A percentile compares a stretch with the other conserved stretches of the same genome.
Evolutionary conservation across 2,888 invertebrate genomes (phyloP).

Genomic region (Orthosia incerta): DNA sequence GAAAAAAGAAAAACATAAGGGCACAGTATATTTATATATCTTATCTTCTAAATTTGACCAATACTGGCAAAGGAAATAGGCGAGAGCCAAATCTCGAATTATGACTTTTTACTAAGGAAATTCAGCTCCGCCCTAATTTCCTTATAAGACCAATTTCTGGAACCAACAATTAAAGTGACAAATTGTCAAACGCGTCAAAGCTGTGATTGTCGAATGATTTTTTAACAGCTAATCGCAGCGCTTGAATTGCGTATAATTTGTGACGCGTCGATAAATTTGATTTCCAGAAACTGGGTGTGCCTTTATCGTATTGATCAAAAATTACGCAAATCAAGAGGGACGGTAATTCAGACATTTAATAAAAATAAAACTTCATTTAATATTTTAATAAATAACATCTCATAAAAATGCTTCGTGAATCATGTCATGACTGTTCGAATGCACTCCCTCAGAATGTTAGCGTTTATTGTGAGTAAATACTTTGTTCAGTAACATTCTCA

Average conservation of each 20-base stretch:
- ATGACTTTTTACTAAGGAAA: no score
- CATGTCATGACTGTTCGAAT: constrained; percentile 27
- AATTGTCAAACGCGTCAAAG: not conserved
- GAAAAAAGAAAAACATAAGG: no score
- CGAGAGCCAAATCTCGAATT: no score
- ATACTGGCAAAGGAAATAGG: no score
- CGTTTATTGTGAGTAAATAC: constrained; percentile 23
- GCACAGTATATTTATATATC: no score
- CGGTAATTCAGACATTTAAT: constrained; percentile 30
- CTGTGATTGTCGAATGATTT: not conserved
- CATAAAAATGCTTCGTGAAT: constrained; percentile 46
- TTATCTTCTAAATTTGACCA: no score
- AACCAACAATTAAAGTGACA: not conserved
- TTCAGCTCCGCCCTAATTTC: no score
- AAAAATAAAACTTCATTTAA: constrained; percentile 6
- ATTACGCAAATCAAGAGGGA: not conserved
- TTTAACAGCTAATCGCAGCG: not conserved
- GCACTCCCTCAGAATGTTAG: constrained; percentile 42
- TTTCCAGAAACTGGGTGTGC: not conserved
- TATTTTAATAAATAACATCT: constrained; percentile 26
- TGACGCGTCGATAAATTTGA: not conserved
- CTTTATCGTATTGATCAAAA: not conserved
- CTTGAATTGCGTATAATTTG: not conserved
- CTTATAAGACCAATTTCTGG: not conserved
- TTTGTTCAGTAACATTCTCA: constrained; percentile 51